Base-by-base conservation (phyloP, 2,888 invertebrate species). In the Cephonodes hylas region DNA sequence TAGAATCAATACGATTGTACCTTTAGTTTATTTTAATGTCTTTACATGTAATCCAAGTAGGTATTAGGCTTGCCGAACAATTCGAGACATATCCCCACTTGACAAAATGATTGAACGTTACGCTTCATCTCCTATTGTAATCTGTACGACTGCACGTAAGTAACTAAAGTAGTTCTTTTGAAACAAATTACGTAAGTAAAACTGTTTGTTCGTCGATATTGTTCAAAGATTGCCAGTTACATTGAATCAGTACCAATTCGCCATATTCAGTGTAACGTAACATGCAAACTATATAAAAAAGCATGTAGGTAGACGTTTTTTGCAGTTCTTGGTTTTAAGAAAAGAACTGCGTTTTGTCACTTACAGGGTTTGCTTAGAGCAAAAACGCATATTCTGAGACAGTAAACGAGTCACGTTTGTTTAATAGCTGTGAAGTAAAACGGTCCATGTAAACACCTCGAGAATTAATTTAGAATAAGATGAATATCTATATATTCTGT, bases 101-200 rank as follows among this genome's bases (percentile, higher is more conserved):
- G 45, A 22, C 45, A 45, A 22, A 46, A 25, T 46, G 46, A 46
- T 75, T 71, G 65, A 77, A 72, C 71, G 76, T 74, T 66, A 75
- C 73, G 73, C 71, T 81, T 72, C 69, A 76, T 80, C 77, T 79
- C 66, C 71, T 79, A 74, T 78, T 79, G 78, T 79, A 66, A 73
- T 69, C 64, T 69, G 67, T 64, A 71, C 71, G 75, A 74, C 74
- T 46, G 67, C 69, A 72, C 66, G 70, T 72, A 72, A 74, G 65
- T 64, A 61, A 46, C 63, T 66, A 61, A 66, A 67, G 66, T 67
- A 45, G 68, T 65, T 69, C 63, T 69, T 70, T 71, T 68, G 64
- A 62, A 69, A 62, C 57, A 65, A 66, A 67, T 72, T 73, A 74
- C 62, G 67, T 70, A 68, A 75, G 60, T 64, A 42, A n/a, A 70